Base-by-base conservation (phyloP, 2,797 vertebrate species). In the Anas capensis region DNA sequence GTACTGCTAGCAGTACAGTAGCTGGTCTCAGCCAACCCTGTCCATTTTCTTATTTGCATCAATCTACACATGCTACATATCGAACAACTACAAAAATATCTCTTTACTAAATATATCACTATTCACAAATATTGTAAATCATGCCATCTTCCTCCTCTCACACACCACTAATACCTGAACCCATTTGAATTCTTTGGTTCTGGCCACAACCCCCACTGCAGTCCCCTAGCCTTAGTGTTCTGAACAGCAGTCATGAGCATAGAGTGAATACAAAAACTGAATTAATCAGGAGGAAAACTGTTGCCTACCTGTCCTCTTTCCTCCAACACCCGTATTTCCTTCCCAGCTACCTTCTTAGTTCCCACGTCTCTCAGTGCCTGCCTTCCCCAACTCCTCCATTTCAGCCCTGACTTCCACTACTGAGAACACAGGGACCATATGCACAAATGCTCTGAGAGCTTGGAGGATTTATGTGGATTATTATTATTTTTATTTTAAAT, bases 11-110 rank as follows among this genome's bases (percentile, higher is more conserved):
- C 44, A 29, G 2, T 1, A 27, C 31, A 24, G 21, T 4, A 40
- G 20, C 58, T 0, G 0, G 34, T n/a, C 34, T 54, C 83, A 14
- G 49, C 34, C 64, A 77, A 77, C 26, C 58, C 33, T 53, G 29
- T 42, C 56, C 49, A 40, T 6, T 21, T 38, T 56, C 34, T 49
- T 14, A 18, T 24, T 27, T 23, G 15, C 44, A 61, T 26, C 14
- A 8, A 38, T 0, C 4, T 18, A 77, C 21, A 33, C n/a, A 14
- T 51, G 29, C 53, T 61, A 33, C 8, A 6, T 48, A n/a, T 29
- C 42, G 29, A 68, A 40, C 48, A 66, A 46, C 46, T 62, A 31
- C 27, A 40, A 7, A 75, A 66, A 27, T 42, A 62, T 24, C 20
- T 64, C 38, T 21, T 64, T 51, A 61, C 5, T 34, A 42, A 72